Conservation (phyloP, 1,140 invertebrate genomes). For the Eulimnadia texana region DNA sequence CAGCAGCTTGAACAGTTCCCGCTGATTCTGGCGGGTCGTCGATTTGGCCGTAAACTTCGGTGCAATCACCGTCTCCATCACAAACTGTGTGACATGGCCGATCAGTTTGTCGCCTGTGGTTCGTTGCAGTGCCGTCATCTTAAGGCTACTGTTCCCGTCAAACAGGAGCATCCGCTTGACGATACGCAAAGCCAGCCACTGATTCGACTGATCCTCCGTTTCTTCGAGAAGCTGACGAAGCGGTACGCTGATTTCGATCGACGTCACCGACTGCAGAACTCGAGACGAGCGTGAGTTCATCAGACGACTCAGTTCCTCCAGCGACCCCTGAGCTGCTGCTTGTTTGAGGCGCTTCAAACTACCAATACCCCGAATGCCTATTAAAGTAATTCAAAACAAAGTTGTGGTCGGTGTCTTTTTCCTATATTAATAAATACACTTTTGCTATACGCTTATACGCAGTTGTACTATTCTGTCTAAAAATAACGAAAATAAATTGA, state of each 20-base stretch:
- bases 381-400: no score
- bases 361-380: not conserved
- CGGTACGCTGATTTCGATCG: not conserved
- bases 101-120: not conserved
- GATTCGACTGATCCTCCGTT: not conserved
- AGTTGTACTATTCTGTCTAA: no score
- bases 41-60: not conserved
- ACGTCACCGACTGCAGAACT: constrained; percentile 3
- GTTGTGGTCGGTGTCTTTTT: not conserved
- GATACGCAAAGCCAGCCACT: constrained; percentile 4
- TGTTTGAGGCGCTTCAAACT: not conserved
- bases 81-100: not conserved
- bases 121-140: not conserved
- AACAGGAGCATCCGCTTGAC: constrained; percentile 1
- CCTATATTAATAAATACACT: not conserved
- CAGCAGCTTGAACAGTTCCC: not conserved
- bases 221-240: not conserved
- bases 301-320: not conserved
- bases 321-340: not conserved
- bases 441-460: no score
- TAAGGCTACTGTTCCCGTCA: not conserved
- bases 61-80: not conserved
- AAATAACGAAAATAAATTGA: no score
- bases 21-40: not conserved
- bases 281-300: not conserved